Conservation (phyloP, 2,888 invertebrate species). For the Temnothorax rugatulus region DNA sequence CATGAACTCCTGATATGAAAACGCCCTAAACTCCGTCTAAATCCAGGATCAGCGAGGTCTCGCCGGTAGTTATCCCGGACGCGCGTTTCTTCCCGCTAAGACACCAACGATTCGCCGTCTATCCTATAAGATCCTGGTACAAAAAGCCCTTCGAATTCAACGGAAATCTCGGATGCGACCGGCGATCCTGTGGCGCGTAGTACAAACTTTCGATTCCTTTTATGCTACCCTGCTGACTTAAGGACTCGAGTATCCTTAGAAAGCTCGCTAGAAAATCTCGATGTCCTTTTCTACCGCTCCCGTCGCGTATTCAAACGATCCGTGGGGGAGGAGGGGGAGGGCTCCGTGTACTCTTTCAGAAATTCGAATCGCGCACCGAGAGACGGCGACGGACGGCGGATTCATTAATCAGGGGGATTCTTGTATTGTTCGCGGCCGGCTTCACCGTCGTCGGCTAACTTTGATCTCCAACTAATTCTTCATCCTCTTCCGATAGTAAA, state of each 20-base stretch:
- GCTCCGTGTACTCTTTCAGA: neutral
- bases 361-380: constrained; percentile 1
- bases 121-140: constrained; percentile 78
- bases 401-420: constrained; percentile 23
- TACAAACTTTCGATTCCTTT: constrained; percentile 73
- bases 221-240: constrained; percentile 83
- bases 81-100: constrained; percentile 29
- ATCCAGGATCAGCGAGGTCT: constrained; percentile 75
- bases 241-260: constrained; percentile 84
- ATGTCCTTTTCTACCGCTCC: neutral
- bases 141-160: constrained; percentile 79
- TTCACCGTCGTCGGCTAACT: neutral
- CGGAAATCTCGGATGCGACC: constrained; percentile 74
- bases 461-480: constrained; percentile 16
- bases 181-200: constrained; percentile 60
- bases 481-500: constrained; percentile 2
- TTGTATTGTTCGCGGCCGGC: neutral
- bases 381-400: neutral
- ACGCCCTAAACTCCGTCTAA: constrained; percentile 82
- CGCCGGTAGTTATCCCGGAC: constrained; percentile 56
- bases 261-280: constrained; percentile 63
- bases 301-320: constrained; percentile 13
- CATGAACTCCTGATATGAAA: constrained; percentile 79
- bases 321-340: neutral
- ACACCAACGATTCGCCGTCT: constrained; percentile 26